Base-by-base conservation (phyloP, 1,140 invertebrate genomes). In the Megathymus violae region DNA sequence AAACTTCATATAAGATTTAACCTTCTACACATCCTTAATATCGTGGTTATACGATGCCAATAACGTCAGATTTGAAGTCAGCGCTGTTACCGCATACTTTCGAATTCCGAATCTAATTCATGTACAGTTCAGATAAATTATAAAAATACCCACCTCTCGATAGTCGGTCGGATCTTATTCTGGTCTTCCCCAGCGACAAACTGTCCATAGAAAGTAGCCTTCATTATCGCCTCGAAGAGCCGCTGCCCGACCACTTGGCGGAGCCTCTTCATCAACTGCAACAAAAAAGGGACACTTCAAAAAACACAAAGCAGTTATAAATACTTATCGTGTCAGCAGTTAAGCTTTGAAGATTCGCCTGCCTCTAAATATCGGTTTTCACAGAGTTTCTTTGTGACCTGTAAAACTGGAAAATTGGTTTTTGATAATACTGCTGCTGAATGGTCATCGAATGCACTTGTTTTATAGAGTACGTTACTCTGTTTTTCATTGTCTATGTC, bases 121-220 rank as follows among this genome's bases (percentile, higher is more conserved):
- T n/a, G n/a, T n/a, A n/a, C n/a, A n/a, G n/a, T n/a, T n/a, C n/a
- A n/a, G n/a, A n/a, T n/a, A n/a, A n/a, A n/a, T n/a, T n/a, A n/a
- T n/a, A n/a, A n/a, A n/a, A 14, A n/a, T 14, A 27, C 9, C 34
- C 65, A 93, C 93, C 93, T 93, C 74, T 97, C 94, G 34, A 97
- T 92, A 40, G 94, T 94, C 7, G 98, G 97, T 63, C 95, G 94
- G 76, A 98, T 98, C 78, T 95, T 95, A 76, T 94, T 93, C 81
- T 97, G 96, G 89, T 98, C 96, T 90, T 98, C 97, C 11, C 98
- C 98, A 38, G 97, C 98, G 16, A 99, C 98, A 92, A 99, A 99
- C 89, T 99, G 99, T 7, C 98, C 98, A 88, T 99, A 99, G 92
- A 99, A 99, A 13, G 98, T 98, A 1, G 93, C 92, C 88, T 98